Base-by-base conservation (phyloP, 2,113 vertebrate genomes). In the Urocynchramus pylzowi region DNA sequence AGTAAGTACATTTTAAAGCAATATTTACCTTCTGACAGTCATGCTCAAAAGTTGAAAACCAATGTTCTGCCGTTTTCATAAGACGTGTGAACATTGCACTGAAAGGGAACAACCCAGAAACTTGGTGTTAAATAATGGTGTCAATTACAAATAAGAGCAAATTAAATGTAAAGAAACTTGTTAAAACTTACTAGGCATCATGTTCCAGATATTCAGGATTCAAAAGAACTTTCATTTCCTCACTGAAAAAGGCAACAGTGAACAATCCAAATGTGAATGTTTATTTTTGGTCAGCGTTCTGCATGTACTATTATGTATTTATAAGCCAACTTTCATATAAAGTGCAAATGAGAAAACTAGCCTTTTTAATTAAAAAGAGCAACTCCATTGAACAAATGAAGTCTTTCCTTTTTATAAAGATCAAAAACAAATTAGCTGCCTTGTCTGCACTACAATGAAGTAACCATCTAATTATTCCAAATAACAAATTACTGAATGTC, bases 191-290 rank as follows among this genome's bases (percentile, higher is more conserved):
- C 99, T 99, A 99, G 86, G 99, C 99, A 96, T 99, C 99, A 35
- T 99, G 99, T 90, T 99, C 99, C 91, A 99, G 98, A 97, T 98
- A 99, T 65, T 96, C 97, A 30, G 99, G 99, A 97, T 99, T 98
- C 97, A 99, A 96, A 85, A 99, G 97, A 94, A 98, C 98, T 98
- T 98, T 99, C 99, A 99, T 99, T 98, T 99, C 99, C 95, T 99
- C 99, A 64, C 99, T 99, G 98, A 79, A 96, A 98, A 97, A 97
- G 94, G 67, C 65, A 97, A 98, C 61, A 97, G 92, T 67, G 84
- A 97, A 84, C 52, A 96, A 98, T 96, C 61, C 95, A 97, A 95
- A 95, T 94, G 50, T 94, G 70, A 84, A 95, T 90, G 92, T 88
- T 97, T 96, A 93, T 93, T 95, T 91, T 91, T 95, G 93, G 92